Evolutionary conservation across 2,797 vertebrate genomes (phyloP), one percentile per base, ranked within the genome.

Genomic region (Cichlasoma orientale): DNA sequence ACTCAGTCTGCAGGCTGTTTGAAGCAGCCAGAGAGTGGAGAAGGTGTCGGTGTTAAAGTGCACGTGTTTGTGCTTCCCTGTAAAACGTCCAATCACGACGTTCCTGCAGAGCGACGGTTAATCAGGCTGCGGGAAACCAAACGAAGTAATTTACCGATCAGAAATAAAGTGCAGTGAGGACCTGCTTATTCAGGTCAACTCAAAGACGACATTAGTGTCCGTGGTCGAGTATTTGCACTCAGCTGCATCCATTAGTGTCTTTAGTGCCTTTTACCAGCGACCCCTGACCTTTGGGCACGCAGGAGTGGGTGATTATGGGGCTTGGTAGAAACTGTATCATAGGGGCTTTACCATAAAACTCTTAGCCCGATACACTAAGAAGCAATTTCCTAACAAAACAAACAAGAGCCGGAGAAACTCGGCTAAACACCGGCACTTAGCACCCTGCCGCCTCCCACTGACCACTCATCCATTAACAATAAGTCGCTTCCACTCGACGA

Each of bases 391-490:
- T 82, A 86, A 91, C 91, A 88, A 92, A 91, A 92, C 89, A 89
- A 83, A 89, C 80, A 84, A 76, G 72, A 29, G 12, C 3, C 8
- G 36, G 73, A 82, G 75, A 55, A 79, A 41, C 52, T 4, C 2
- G 38, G 78, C 77, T 82, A 75, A 88, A 85, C 81, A 84, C 75
- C 19, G 89, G 87, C 92, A 91, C 91, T 93, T 90, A 92, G 89
- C 84, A 36, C 77, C 76, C 73, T 4, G 14, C 53, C 2, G 11
- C 74, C 75, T 58, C 56, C 79, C 53, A 19, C 56, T 36, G 25
- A 82, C 86, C 83, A 84, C 92, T 92, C 87, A 85, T 88, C 92
- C 90, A 93, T 94, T 92, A 92, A 92, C 89, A 91, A 93, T 90
- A 93, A 93, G 88, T 90, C 83, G 59, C 72, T 66, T 73, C 50